These are phyloP conservation scores for Odocoileus virginianus DNA, from an alignment of 2,113 vertebrate genomes.

Conservation along the genomic window DNA sequence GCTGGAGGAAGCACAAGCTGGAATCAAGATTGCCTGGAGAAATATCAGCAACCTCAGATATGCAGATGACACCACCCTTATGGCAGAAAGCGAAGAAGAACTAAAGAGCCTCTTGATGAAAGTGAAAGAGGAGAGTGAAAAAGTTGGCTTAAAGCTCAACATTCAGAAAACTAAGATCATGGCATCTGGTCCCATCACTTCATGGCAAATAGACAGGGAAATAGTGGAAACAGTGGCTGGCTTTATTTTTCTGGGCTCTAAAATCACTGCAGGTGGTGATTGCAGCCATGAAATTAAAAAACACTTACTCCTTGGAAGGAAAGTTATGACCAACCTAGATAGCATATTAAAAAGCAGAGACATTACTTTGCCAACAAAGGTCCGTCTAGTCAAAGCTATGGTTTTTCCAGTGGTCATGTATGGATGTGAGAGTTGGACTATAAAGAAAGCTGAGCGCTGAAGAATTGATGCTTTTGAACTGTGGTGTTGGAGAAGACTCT, in stretches of 20 bases:
- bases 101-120: background rate
- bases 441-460: fast-evolving
- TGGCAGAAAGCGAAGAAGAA: background rate
- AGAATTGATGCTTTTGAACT: background rate
- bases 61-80: background rate
- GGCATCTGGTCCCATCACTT: background rate
- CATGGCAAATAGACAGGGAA: background rate
- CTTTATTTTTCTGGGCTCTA: background rate
- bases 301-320: background rate
- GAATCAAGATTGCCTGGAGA: fast-evolving
- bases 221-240: background rate
- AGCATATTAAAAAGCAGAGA: background rate
- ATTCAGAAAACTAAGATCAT: background rate
- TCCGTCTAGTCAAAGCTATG: background rate
- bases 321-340: background rate
- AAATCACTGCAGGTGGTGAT: background rate
- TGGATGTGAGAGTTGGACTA: background rate
- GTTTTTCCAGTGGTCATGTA: background rate
- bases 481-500: background rate
- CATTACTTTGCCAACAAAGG: background rate
- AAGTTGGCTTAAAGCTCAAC: background rate
- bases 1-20: background rate
- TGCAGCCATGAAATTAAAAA: background rate
- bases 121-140: background rate
- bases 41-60: background rate